phyloP scores from a whole-genome alignment of 2,113 vertebrate species.

The Pluvialis apricaria region DNA sequence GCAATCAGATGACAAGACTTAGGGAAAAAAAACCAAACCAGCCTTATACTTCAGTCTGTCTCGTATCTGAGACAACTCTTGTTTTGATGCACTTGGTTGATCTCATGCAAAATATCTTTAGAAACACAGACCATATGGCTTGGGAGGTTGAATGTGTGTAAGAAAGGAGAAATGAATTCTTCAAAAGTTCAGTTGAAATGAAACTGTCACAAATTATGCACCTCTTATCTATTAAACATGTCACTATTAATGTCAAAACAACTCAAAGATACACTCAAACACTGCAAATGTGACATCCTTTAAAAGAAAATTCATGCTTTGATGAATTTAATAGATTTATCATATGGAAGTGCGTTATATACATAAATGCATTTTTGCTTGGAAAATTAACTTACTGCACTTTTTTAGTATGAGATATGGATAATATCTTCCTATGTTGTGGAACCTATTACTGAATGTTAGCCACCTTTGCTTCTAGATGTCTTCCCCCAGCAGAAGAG shows the following conservation, averaged over 20 bases:
- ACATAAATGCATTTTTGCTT: background rate
- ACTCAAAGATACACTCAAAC: background rate
- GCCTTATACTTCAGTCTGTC: background rate
- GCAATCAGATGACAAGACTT: background rate
- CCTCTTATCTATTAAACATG: background rate
- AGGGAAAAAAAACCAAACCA: background rate
- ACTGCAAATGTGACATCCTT: background rate
- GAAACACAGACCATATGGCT: background rate
- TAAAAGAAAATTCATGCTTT: background rate
- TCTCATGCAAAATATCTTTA: background rate
- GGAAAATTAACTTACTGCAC: background rate
- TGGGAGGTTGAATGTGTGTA: background rate
- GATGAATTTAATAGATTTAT: background rate
- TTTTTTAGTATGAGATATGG: background rate
- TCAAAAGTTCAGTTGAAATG: background rate
- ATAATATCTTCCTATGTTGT: background rate
- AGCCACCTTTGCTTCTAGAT: background rate
- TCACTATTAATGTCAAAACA: conserved; percentile 9
- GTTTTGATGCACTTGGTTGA: background rate
- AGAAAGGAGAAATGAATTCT: background rate
- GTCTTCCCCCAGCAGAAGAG: background rate
- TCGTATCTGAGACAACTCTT: background rate
- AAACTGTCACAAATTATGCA: background rate
- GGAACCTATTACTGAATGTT: background rate
- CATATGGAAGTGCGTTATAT: background rate